phyloP scores from a whole-genome alignment of 1,140 invertebrate species.

The Papilio polyxenes region DNA sequence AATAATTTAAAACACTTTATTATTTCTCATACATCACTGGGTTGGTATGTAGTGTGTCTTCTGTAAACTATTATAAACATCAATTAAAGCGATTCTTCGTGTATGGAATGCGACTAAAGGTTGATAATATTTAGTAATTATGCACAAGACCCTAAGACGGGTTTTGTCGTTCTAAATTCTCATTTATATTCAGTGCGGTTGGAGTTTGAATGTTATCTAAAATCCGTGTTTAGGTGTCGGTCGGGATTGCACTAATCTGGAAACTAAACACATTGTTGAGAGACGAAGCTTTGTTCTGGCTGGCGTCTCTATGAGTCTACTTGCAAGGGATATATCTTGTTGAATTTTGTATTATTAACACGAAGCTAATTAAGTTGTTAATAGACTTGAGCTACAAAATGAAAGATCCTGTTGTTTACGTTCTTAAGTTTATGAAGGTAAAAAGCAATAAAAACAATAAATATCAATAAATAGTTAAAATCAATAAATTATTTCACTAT shows the following conservation, averaged over 20 bases:
- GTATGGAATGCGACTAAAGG: constrained; percentile 46
- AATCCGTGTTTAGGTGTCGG: constrained; percentile 80
- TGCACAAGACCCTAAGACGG: constrained; percentile 70
- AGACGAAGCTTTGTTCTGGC: constrained; percentile 65
- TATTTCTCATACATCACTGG: no score
- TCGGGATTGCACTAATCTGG: constrained; percentile 77
- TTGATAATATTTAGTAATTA: constrained; percentile 71
- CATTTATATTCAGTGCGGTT: constrained; percentile 79
- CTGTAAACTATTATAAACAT: constrained; percentile 30
- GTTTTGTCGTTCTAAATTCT: constrained; percentile 72
- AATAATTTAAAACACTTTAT: no score
- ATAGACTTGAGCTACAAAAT: constrained; percentile 11
- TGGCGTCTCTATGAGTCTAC: constrained; percentile 30
- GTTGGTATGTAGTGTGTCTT: no score
- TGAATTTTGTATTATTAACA: constrained; percentile 19
- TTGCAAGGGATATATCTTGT: constrained; percentile 11
- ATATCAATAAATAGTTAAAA: no score
- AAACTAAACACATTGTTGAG: constrained; percentile 77
- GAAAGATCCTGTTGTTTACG: constrained; percentile 1
- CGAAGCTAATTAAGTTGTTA: constrained; percentile 15
- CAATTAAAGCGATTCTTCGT: constrained; percentile 47
- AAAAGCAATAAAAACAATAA: no score
- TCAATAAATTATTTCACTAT: no score
- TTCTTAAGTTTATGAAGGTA: background rate
- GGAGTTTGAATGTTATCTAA: constrained; percentile 80